A percentile compares a stretch with the other conserved stretches of the same genome.
These are phyloP conservation scores for Odontomachus brunneus DNA, from an alignment of 1,140 invertebrate species.

Conservation along the genomic window DNA sequence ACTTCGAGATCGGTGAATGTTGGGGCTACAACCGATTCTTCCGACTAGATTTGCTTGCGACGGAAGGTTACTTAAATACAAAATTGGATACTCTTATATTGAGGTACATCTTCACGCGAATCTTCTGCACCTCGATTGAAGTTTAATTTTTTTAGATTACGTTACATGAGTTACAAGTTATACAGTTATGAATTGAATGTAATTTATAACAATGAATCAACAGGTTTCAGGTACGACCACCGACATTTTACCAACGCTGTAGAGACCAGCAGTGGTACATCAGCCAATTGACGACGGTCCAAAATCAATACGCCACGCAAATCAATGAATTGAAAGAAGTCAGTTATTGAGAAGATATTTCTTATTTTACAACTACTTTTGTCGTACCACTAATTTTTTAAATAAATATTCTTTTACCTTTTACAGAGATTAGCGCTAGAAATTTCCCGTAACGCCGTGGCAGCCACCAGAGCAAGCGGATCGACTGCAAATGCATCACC, in stretches of 20 bases:
- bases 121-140: constrained; percentile 23
- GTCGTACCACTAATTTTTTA: constrained; percentile 1
- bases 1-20: constrained; percentile 98
- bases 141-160: constrained; percentile 3
- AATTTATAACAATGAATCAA: constrained; percentile 45
- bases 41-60: constrained; percentile 94
- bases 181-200: not conserved
- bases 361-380: too few species aligned
- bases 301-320: constrained; percentile 92
- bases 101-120: constrained; percentile 83
- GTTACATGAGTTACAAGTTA: not conserved
- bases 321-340: constrained; percentile 95
- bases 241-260: constrained; percentile 97
- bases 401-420: constrained; percentile 47
- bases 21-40: constrained; percentile 99
- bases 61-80: constrained; percentile 94
- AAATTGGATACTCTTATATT: constrained; percentile 91
- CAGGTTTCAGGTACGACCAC: constrained; percentile 96
- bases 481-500: constrained; percentile 66
- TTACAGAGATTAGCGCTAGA: constrained; percentile 89
- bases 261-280: constrained; percentile 98
- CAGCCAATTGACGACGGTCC: constrained; percentile 92
- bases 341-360: constrained; percentile 65
- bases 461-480: constrained; percentile 82
- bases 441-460: constrained; percentile 89